These are phyloP conservation scores for Sogatella furcifera DNA, from an alignment of 1,140 invertebrate species.

Conservation along the genomic window DNA sequence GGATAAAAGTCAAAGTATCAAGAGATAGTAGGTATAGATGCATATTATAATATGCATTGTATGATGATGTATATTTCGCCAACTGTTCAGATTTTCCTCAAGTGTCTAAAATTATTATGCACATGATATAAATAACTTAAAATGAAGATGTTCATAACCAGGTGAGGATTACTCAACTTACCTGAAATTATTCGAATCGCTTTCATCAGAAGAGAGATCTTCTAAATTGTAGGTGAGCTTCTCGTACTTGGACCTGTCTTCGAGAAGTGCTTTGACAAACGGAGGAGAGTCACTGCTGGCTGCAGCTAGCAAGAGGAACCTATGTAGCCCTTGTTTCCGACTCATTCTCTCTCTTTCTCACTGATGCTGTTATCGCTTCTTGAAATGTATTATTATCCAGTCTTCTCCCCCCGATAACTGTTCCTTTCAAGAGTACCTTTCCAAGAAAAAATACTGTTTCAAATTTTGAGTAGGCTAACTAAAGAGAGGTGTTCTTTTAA, in stretches of 20 bases:
- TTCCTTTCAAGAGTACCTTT: too few relatives aligned
- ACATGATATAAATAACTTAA: too few relatives aligned
- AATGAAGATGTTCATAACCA: too few relatives aligned
- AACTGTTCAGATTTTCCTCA: too few relatives aligned
- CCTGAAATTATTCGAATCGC: constrained; percentile 23
- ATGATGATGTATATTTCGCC: too few relatives aligned
- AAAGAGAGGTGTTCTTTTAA: too few relatives aligned
- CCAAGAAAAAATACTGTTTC: too few relatives aligned
- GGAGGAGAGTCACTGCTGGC: constrained; percentile 32
- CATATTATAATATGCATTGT: too few relatives aligned
- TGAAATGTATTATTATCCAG: constrained; percentile 8
- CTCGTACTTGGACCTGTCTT: constrained; percentile 69
- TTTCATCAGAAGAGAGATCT: constrained; percentile 46
- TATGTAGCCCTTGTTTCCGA: constrained; percentile 28
- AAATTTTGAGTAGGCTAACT: too few relatives aligned
- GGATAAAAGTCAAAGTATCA: too few relatives aligned
- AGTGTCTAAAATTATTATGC: too few relatives aligned
- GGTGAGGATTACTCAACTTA: background rate
- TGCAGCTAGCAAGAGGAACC: constrained; percentile 18
- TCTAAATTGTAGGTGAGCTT: constrained; percentile 48
- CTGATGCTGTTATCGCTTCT: constrained; percentile 1
- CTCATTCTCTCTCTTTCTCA: constrained; percentile 26
- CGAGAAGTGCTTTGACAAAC: constrained; percentile 51
- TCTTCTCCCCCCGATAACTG: background rate
- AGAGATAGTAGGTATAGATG: too few relatives aligned